These are phyloP conservation scores for Drosophila ercepeae DNA, from an alignment of 1,140 invertebrate genomes.

Conservation along the genomic window DNA sequence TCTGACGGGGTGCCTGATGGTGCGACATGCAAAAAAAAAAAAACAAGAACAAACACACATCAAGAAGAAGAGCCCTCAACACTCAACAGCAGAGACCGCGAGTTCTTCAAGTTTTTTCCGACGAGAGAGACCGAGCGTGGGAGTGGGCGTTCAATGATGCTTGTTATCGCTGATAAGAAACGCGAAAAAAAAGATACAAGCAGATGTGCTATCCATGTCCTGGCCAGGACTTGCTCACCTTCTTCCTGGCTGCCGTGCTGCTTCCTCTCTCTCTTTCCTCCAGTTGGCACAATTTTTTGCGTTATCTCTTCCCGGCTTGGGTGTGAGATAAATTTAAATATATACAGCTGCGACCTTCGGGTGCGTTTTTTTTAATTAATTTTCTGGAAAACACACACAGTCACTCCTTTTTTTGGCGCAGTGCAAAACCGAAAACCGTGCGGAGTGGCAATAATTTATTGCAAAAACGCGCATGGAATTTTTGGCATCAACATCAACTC, in stretches of 20 bases:
- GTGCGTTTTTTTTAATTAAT: constrained; percentile 20
- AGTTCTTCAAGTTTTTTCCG: constrained; percentile 12
- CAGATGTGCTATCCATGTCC: neutral
- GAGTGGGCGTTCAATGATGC: neutral
- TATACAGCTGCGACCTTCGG: neutral
- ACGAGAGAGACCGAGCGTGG: neutral
- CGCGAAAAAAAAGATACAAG: neutral
- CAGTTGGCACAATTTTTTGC: neutral
- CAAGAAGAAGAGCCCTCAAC: constrained; percentile 19
- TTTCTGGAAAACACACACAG: neutral
- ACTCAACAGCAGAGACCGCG: constrained; percentile 6
- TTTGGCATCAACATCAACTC: neutral
- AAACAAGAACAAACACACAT: constrained; percentile 8
- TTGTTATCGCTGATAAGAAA: constrained; percentile 5
- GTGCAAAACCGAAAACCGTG: neutral
- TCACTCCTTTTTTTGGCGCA: neutral
- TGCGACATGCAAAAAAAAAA: constrained; percentile 54
- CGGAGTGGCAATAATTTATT: constrained; percentile 25
- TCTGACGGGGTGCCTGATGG: no score
- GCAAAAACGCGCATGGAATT: constrained; percentile 1
- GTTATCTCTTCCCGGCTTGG: neutral
- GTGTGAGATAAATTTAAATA: constrained; percentile 1
- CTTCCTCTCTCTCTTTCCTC: neutral
- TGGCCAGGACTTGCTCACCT: neutral
- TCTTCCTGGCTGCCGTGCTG: neutral